These are phyloP conservation scores for Eidolon dupreanum DNA, from an alignment of 2,797 vertebrate genomes.

Conservation along the genomic window DNA sequence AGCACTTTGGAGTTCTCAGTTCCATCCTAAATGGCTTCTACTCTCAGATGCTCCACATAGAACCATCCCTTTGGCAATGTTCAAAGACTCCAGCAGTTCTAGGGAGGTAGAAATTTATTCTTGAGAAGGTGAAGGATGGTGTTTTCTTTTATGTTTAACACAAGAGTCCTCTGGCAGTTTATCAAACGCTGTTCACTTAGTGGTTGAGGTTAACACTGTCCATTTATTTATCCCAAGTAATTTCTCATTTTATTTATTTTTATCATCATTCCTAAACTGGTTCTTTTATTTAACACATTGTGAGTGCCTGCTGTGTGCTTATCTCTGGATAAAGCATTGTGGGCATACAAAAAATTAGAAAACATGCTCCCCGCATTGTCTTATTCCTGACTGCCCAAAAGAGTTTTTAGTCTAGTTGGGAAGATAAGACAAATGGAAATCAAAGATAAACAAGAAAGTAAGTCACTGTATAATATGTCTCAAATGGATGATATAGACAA, in stretches of 20 bases:
- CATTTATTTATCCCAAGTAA: not conserved
- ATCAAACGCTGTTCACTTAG: not conserved
- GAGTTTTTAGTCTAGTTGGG: not conserved
- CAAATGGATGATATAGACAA: not conserved
- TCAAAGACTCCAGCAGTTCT: not conserved
- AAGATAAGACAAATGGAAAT: not conserved
- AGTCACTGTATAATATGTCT: not conserved
- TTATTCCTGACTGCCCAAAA: not conserved
- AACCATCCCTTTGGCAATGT: not conserved
- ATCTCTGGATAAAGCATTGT: not conserved
- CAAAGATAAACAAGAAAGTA: not conserved
- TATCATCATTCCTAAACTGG: not conserved
- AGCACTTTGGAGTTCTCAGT: not conserved
- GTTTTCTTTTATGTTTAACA: conserved; percentile 3
- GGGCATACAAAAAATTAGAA: not conserved
- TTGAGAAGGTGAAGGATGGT: not conserved
- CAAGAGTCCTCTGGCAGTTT: not conserved
- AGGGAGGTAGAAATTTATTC: not conserved
- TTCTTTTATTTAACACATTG: conserved; percentile 14
- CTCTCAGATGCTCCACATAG: not conserved
- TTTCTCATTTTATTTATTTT: not conserved
- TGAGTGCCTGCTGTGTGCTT: not conserved
- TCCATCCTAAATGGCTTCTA: not conserved
- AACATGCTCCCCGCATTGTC: not conserved
- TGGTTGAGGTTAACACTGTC: not conserved